Evolutionary conservation across 64 coral and sea anemone genomes (phyloP).

Genomic region (Anthopleura sola): DNA sequence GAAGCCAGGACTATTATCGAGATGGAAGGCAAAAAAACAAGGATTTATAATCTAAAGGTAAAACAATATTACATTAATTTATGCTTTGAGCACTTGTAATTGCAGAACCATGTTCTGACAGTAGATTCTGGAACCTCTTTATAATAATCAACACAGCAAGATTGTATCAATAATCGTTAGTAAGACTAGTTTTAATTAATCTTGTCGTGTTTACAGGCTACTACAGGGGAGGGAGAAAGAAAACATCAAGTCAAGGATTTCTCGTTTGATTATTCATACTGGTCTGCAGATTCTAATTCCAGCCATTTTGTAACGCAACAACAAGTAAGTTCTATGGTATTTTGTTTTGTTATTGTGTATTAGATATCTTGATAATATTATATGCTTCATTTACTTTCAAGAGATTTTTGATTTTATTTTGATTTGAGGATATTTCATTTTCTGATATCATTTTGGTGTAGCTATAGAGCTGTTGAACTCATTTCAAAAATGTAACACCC

Average conservation of each 20-base stretch:
- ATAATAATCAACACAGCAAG: background rate
- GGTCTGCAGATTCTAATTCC: conserved; percentile 81
- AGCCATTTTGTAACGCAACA: conserved; percentile 83
- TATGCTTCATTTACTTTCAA: background rate
- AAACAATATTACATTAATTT: background rate
- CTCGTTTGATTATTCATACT: conserved; percentile 96
- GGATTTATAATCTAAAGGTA: conserved; percentile 92
- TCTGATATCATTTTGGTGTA: background rate
- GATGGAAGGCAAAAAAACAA: conserved; percentile 98
- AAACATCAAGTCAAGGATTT: conserved; percentile 84
- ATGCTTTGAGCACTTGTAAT: background rate
- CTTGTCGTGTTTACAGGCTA: background rate
- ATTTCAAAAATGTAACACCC: background rate
- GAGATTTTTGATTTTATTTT: background rate
- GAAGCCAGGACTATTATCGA: conserved; percentile 88
- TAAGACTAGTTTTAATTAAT: background rate
- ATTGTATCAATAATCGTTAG: background rate
- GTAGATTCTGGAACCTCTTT: background rate
- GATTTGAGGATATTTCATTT: background rate
- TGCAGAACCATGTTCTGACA: background rate
- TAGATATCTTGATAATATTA: background rate
- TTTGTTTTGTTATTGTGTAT: background rate
- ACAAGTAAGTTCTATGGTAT: conserved; percentile 29
- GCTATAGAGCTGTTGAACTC: background rate
- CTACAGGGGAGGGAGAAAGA: conserved; percentile 69